phyloP scores from a whole-genome alignment of 2,797 vertebrate species.

The Crax fasciolata region DNA sequence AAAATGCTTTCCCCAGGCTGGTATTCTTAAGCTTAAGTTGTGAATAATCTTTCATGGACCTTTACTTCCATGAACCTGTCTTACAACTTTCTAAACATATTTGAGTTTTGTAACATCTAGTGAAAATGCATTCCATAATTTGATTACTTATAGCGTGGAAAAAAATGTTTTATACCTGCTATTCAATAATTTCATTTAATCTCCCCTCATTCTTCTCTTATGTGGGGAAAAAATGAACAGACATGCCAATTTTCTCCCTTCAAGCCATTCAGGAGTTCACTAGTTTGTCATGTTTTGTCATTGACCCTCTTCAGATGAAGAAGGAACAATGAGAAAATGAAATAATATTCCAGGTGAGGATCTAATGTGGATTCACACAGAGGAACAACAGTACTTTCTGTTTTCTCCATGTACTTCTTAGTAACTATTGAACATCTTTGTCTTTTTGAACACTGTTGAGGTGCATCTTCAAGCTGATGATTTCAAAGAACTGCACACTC shows the following conservation, averaged over 20 bases:
- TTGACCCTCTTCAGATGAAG: not conserved
- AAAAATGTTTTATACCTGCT: constrained; percentile 16
- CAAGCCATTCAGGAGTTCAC: not conserved
- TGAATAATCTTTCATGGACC: not conserved
- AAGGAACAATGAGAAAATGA: not conserved
- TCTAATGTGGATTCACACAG: not conserved
- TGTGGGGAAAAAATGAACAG: not conserved
- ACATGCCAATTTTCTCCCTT: not conserved
- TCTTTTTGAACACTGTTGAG: not conserved
- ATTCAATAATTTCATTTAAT: not conserved
- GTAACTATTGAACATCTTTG: not conserved
- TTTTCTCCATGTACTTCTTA: not conserved
- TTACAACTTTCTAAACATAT: not conserved
- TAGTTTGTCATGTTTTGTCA: not conserved
- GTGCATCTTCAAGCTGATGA: not conserved
- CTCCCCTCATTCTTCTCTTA: not conserved
- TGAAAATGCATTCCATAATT: not conserved
- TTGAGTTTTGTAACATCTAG: not conserved
- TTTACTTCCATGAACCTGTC: not conserved
- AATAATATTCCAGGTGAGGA: not conserved
- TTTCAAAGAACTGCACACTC: not conserved
- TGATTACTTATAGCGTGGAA: accelerated
- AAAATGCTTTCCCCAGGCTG: not conserved
- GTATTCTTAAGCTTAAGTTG: not conserved
- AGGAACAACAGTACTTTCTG: not conserved